Base-by-base conservation (phyloP, 2,888 invertebrate genomes). In the Morinoia aosen region DNA sequence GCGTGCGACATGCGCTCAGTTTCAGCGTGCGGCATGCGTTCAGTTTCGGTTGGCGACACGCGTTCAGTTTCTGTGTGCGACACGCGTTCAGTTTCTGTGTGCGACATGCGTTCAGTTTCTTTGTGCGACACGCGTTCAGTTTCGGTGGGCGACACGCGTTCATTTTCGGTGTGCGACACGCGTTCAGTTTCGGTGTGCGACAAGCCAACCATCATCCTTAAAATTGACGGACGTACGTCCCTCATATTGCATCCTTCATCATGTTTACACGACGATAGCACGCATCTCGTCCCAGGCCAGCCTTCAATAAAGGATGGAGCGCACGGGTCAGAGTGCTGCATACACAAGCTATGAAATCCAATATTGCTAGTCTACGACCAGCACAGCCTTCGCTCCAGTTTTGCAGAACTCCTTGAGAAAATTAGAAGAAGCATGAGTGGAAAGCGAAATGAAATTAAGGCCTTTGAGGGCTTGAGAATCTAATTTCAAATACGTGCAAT, bases 201-300 rank as follows among this genome's bases (percentile, higher is more conserved):
- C 76, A 33, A 33, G 19, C 25, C 33, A 33, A 10, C 76, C 25
- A 76, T 76, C 76, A 76, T 76, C 33, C 76, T 8, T 76, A 2
- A 76, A 33, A 76, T 16, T 76, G 76, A 33, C 8, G 76, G 76
- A 76, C 76, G 76, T 19, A 12, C 76, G 33, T 76, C 76, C 33
- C 76, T 76, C 76, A 76, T 76, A 76, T 76, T 33, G 33, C 76
- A 33, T 76, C 76, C 76, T 33, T 14, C 76, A 76, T 76, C 76
- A 76, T 76, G 76, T 76, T 76, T 16, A 76, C 76, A 76, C 76
- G 76, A 76, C 76, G 76, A 76, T 76, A 76, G 76, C 76, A 33
- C 16, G 76, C 76, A 33, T 33, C 76, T 76, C 76, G 76, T 76
- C 76, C 76, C 33, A 33, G 76, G 8, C 76, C 25, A 33, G 76